Evolutionary conservation across 2,113 vertebrate genomes (phyloP).

Genomic region (Paraplagusia blochii): DNA sequence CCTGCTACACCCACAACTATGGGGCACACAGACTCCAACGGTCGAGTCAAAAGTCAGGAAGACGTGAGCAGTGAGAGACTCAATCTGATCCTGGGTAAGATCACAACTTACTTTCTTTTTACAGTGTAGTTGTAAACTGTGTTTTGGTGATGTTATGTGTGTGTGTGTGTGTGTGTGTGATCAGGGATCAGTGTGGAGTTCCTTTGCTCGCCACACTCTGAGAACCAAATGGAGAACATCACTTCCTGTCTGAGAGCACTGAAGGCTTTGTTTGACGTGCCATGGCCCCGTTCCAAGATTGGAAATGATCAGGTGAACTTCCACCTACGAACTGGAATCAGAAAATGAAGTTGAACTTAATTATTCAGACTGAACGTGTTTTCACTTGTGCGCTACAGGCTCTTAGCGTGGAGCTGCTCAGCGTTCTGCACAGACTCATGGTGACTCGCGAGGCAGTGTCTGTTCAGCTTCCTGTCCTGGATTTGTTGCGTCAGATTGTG

Average conservation of each 20-base stretch:
- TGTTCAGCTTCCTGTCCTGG: constrained; percentile 84
- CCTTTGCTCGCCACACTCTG: constrained; percentile 87
- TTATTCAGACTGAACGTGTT: no score
- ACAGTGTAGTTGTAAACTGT: no score
- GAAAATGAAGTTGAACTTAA: no score
- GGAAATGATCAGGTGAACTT: constrained; percentile 86
- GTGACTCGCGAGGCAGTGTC: constrained; percentile 85
- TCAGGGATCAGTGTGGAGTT: constrained; percentile 92
- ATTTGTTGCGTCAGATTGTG: constrained; percentile 83
- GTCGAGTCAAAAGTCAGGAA: constrained; percentile 84
- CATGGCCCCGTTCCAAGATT: constrained; percentile 87
- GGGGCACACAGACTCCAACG: constrained; percentile 79
- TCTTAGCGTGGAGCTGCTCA: constrained; percentile 88
- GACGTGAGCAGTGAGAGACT: constrained; percentile 87
- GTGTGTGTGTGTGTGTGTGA: constrained; percentile 10
- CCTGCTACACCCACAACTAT: constrained; percentile 93
- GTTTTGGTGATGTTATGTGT: background rate
- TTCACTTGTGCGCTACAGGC: constrained; percentile 62
- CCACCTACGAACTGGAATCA: no score
- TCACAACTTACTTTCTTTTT: background rate
- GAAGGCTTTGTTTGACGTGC: constrained; percentile 81
- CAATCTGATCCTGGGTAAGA: constrained; percentile 86
- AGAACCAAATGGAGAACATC: constrained; percentile 89
- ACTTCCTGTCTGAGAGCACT: constrained; percentile 84
- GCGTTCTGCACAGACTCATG: constrained; percentile 88